Evolutionary conservation across 2,113 vertebrate species (phyloP).

Genomic region (Oceanodroma tethys): DNA sequence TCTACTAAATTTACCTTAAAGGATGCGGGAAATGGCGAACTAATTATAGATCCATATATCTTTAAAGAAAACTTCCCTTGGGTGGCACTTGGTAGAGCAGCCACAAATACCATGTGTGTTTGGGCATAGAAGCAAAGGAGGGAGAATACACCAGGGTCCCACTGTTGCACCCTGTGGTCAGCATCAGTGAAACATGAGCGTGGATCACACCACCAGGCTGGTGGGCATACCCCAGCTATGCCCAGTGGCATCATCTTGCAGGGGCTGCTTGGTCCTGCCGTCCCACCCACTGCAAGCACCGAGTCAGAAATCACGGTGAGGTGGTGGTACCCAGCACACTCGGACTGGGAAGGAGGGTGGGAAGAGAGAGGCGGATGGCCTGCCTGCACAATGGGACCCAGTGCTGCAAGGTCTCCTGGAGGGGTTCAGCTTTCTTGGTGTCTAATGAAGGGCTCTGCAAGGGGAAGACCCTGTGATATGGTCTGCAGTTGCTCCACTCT

Average conservation of each 20-base stretch:
- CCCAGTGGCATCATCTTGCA: fast-evolving
- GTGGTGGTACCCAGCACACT: background rate
- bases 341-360: background rate
- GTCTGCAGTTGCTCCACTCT: fast-evolving
- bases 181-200: fast-evolving
- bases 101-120: conserved; percentile 17
- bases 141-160: background rate
- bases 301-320: background rate
- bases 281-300: background rate
- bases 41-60: conserved; percentile 69
- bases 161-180: background rate
- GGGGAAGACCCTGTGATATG: background rate
- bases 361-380: background rate
- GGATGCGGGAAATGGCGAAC: conserved; percentile 65
- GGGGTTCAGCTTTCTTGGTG: background rate
- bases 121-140: background rate
- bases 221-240: background rate
- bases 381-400: background rate
- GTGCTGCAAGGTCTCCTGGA: background rate
- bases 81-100: conserved; percentile 54
- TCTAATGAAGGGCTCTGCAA: background rate
- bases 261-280: background rate
- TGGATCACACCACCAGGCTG: background rate
- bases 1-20: conserved; percentile 79
- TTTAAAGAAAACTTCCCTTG: conserved; percentile 68